Percentiles rank a stretch among this genome's conserved stretches.
These are phyloP conservation scores for Drosophila paracracens DNA, from an alignment of 2,888 invertebrate genomes.

Conservation along the genomic window DNA sequence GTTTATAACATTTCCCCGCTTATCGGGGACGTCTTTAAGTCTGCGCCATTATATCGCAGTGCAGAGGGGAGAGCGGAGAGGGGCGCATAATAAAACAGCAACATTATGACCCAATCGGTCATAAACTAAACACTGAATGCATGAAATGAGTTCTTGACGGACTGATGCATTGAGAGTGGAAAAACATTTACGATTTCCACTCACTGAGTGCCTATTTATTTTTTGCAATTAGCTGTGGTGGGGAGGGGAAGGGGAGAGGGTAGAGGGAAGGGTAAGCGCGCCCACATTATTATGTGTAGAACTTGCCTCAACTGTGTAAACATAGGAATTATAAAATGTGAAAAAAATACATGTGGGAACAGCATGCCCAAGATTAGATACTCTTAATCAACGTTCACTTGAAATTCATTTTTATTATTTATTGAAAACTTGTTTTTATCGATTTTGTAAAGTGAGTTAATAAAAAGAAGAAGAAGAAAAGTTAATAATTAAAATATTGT, in stretches of 20 bases:
- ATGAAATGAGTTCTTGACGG: constrained; percentile 13
- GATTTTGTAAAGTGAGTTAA: too few relatives aligned
- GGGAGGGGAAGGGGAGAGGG: background rate
- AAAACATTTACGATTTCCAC: constrained; percentile 6
- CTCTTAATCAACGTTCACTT: background rate
- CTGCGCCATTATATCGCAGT: constrained; percentile 60
- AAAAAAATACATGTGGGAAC: background rate
- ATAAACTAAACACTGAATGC: constrained; percentile 45
- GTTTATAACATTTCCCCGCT: constrained; percentile 5
- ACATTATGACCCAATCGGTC: constrained; percentile 46
- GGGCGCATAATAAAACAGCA: constrained; percentile 44
- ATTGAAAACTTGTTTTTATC: too few relatives aligned
- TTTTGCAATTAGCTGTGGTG: constrained; percentile 21
- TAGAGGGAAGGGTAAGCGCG: background rate
- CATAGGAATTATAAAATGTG: background rate
- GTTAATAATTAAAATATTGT: too few relatives aligned
- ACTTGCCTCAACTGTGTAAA: background rate
- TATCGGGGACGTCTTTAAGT: constrained; percentile 76
- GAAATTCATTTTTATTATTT: background rate
- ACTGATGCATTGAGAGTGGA: constrained; percentile 19
- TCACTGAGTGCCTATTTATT: constrained; percentile 1
- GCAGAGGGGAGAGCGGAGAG: background rate
- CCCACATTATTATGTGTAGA: constrained; percentile 12
- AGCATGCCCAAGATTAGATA: background rate
- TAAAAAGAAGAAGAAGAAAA: too few relatives aligned